Evolutionary conservation across 2,797 vertebrate species (phyloP), one percentile per base, ranked within the genome.

Genomic region (Diplodus puntazzo): DNA sequence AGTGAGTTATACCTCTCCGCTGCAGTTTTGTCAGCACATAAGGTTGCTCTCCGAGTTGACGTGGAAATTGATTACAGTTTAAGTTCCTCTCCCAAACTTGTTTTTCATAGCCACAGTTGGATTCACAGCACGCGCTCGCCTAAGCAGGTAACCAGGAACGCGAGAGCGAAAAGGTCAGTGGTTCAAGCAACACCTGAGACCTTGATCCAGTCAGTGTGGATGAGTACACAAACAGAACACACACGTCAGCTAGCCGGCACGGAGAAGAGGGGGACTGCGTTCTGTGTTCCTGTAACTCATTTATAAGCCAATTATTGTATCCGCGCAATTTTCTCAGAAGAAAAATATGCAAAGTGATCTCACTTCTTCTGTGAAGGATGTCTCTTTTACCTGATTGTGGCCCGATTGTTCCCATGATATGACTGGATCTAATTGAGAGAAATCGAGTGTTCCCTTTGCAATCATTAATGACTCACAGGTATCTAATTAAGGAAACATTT

Each of bases 281-380:
- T 55, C 27, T 21, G 30, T 10, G 34, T 81, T 81, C 69, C 59
- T 21, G 34, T 82, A 54, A 78, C 58, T 89, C 81, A 78, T 82
- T 83, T 75, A 79, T 46, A 63, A 77, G 34, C 72, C 86, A 88
- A 76, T 88, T 89, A 85, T 74, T 43, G 75, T 65, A 73, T 85
- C 76, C 82, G 76, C 81, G 72, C 75, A 45, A 73, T 80, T 81
- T 63, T 65, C 77, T 75, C 64, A 10, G 43, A 73, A 77, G 70
- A 81, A 80, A 59, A 77, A 42, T 68, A 68, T 75, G 61, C 45
- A 45, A 65, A 66, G 68, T 75, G 73, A 85, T 72, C 80, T 78
- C 68, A 58, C 25, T 72, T 75, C 71, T 55, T 39, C 77, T 76
- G 45, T 69, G 21, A 80, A 77, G 65, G 60, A 76, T 84, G 77